Percentiles rank a stretch among this genome's conserved stretches.
These are phyloP conservation scores for Ciconia stormi DNA, from an alignment of 2,113 vertebrate species.

Conservation along the genomic window DNA sequence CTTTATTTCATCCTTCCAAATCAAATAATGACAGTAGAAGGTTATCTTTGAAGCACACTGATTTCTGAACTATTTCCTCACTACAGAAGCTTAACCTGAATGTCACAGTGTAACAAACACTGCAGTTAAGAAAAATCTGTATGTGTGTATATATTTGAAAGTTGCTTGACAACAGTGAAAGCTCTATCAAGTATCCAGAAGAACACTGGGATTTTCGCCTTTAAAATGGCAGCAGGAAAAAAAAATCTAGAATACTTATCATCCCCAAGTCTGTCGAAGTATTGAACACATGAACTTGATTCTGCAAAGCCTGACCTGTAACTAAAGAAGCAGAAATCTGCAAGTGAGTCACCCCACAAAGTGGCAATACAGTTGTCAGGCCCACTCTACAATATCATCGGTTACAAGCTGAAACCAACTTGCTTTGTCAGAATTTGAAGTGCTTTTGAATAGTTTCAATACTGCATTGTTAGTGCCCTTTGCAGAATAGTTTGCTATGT, in stretches of 20 bases:
- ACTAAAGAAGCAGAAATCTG: neutral
- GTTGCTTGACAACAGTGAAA: neutral
- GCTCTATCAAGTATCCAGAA: neutral
- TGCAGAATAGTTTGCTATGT: neutral
- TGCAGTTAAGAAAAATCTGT: neutral
- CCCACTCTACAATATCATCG: neutral
- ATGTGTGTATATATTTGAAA: neutral
- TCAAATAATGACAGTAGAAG: neutral
- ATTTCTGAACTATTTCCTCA: neutral
- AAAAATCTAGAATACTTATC: neutral
- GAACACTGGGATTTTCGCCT: neutral
- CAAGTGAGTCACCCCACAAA: neutral
- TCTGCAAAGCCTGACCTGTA: neutral
- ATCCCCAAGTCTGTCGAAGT: neutral
- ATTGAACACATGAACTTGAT: neutral
- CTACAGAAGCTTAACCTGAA: neutral
- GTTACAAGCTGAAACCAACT: neutral
- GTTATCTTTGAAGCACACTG: neutral
- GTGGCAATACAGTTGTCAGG: neutral
- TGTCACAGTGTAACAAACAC: neutral
- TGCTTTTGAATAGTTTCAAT: neutral
- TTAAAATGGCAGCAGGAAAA: neutral
- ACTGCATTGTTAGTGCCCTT: neutral
- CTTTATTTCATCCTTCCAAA: neutral
- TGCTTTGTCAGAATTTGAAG: neutral